A percentile compares a stretch with the other conserved stretches of the same genome.
phyloP scores from a whole-genome alignment of 1,140 invertebrate genomes.

The Trichonephila inaurata region DNA sequence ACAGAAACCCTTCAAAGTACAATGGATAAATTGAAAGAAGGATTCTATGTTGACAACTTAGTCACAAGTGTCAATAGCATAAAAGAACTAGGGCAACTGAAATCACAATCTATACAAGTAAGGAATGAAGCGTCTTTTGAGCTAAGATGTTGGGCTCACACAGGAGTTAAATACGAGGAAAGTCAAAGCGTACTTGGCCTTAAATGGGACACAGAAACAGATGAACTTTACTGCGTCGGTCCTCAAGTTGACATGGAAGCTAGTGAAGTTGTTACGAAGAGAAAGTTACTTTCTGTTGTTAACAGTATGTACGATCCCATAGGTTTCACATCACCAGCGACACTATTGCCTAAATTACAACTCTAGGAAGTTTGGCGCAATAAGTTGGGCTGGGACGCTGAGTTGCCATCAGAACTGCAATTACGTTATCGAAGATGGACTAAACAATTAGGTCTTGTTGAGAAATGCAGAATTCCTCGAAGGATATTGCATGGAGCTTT shows the following conservation, averaged over 20 bases:
- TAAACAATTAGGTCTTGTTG: not conserved
- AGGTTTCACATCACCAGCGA: not conserved
- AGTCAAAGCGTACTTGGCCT: conserved; percentile 4
- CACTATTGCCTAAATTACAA: not conserved
- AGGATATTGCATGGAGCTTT: not conserved
- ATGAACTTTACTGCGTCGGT: not conserved
- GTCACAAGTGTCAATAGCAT: not conserved
- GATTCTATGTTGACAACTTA: conserved; percentile 14
- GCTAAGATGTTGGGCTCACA: conserved; percentile 18
- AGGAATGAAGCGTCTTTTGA: not conserved
- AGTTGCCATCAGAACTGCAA: not conserved
- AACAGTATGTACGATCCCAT: not conserved
- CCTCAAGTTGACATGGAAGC: not conserved
- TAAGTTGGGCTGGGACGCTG: not conserved
- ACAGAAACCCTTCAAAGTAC: not conserved
- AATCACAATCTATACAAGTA: not conserved
- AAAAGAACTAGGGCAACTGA: not conserved
- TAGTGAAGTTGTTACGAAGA: not conserved
- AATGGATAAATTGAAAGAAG: not conserved
- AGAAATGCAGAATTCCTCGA: not conserved
- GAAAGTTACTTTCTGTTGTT: conserved; percentile 3
- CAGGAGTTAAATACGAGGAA: not conserved
- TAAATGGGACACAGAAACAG: not conserved
- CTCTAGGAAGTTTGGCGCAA: not conserved
- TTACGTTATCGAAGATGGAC: not conserved